phyloP scores from a whole-genome alignment of 2,797 vertebrate genomes.

The Amniataba percoides region DNA sequence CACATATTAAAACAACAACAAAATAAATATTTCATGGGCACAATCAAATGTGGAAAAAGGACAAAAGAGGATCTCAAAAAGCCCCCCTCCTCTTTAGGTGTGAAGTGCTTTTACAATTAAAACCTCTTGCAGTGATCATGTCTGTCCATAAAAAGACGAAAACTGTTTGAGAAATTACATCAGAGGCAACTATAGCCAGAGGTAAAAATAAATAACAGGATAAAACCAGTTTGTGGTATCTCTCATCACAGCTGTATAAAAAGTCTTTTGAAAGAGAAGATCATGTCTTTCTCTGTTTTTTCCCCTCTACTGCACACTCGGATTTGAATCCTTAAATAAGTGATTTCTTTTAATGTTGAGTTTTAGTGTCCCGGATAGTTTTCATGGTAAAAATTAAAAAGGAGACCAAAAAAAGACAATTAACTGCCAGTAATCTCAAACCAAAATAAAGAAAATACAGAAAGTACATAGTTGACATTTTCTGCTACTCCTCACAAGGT shows the following conservation, averaged over 20 bases:
- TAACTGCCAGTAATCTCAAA: background rate
- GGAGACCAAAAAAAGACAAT: background rate
- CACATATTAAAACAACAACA: background rate
- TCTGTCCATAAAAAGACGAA: background rate
- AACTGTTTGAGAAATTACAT: slow-evolving; percentile 1
- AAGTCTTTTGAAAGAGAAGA: background rate
- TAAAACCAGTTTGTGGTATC: background rate
- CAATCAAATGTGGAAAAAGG: background rate
- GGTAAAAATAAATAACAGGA: background rate
- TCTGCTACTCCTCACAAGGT: slow-evolving; percentile 51
- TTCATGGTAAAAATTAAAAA: background rate
- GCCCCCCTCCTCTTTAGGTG: background rate
- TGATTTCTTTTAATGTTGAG: background rate
- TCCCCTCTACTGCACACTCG: background rate
- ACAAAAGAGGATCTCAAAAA: background rate
- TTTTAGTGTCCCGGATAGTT: background rate
- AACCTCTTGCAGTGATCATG: no score
- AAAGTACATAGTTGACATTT: background rate
- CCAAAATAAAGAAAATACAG: background rate
- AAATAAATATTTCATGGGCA: background rate
- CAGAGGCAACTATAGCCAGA: background rate
- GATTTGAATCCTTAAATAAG: background rate
- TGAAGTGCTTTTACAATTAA: no score
- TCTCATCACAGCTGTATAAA: background rate
- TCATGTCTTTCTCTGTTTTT: no score